Percentiles rank a stretch among this genome's conserved stretches.
phyloP scores from a whole-genome alignment of 1,140 invertebrate genomes.

The Temnothorax nylanderi region DNA sequence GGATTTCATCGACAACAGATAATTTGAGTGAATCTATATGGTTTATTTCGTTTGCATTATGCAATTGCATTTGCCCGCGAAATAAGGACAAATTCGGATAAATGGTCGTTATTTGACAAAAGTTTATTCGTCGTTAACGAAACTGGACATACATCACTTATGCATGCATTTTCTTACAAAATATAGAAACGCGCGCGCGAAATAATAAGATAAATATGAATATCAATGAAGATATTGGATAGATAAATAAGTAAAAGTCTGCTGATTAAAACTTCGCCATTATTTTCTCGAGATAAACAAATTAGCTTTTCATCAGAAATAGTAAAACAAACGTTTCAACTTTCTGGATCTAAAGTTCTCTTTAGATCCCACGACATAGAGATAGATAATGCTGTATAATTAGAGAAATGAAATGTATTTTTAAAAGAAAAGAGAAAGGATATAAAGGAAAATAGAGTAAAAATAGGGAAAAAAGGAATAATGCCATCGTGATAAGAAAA shows the following conservation, averaged over 20 bases:
- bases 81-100: not conserved
- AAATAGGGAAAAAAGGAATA: not conserved
- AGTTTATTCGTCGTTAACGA: not conserved
- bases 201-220: not conserved
- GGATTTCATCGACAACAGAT: not conserved
- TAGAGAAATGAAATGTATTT: not conserved
- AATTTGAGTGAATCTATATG: constrained; percentile 2
- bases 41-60: not conserved
- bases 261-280: not conserved
- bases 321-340: not conserved
- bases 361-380: not conserved
- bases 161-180: not conserved
- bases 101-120: not conserved
- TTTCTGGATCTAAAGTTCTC: not conserved
- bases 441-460: not conserved
- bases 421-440: not conserved
- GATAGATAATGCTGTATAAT: not conserved
- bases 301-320: not conserved
- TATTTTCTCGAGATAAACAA: not conserved
- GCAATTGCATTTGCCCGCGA: not conserved
- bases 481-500: not conserved
- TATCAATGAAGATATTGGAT: not conserved
- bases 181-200: not conserved
- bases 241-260: not conserved
- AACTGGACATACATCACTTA: not conserved